Percentiles rank a stretch among this genome's conserved stretches.
These are phyloP conservation scores for Jacana jacana DNA, from an alignment of 2,113 vertebrate genomes.

Conservation along the genomic window DNA sequence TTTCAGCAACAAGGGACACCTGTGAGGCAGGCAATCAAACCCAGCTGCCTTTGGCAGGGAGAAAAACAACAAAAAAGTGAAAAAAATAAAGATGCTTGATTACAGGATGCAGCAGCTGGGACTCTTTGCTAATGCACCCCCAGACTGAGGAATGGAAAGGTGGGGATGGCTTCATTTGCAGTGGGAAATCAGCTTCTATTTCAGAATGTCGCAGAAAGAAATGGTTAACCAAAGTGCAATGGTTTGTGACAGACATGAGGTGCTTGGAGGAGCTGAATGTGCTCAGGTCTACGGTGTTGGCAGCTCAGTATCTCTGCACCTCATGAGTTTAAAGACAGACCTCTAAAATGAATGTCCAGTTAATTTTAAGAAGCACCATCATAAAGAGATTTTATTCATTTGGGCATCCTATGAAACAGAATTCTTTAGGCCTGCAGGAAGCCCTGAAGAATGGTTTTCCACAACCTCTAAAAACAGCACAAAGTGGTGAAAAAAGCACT, in stretches of 20 bases:
- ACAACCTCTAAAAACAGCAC: not conserved
- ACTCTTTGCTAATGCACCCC: rapidly evolving
- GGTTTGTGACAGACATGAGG: not conserved
- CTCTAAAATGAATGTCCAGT: not conserved
- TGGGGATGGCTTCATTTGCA: rapidly evolving
- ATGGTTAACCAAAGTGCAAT: not conserved
- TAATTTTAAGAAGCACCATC: not conserved
- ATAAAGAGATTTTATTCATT: not conserved
- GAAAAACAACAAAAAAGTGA: too few relatives aligned
- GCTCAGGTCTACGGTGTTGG: not conserved
- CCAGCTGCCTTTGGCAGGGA: not conserved
- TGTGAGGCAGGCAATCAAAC: not conserved
- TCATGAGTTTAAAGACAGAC: not conserved
- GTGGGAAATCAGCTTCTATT: not conserved
- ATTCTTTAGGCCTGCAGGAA: not conserved
- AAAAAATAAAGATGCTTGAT: too few relatives aligned
- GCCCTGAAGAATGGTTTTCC: not conserved
- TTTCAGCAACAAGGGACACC: not conserved
- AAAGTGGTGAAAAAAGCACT: not conserved
- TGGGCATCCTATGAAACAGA: not conserved
- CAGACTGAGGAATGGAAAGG: not conserved
- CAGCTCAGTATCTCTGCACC: not conserved
- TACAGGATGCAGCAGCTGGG: not conserved
- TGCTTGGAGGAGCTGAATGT: not conserved
- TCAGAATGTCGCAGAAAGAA: not conserved